Conservation (phyloP, 2,797 vertebrate species). For the Avahi laniger region DNA sequence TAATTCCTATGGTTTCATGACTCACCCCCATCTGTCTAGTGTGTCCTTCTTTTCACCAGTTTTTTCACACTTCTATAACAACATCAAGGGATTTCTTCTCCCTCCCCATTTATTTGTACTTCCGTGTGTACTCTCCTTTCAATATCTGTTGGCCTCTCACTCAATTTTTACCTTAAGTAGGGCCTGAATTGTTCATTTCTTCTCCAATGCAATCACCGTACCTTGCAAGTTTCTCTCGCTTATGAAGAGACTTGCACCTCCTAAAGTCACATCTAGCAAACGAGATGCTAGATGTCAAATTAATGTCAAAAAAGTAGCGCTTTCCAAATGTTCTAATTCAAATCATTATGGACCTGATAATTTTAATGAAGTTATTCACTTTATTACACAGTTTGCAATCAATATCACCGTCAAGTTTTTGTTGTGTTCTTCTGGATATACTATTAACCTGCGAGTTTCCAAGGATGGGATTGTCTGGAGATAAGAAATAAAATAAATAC, state of each 20-base stretch:
- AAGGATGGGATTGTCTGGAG: neutral
- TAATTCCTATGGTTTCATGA: constrained; percentile 1
- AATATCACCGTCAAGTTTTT: neutral
- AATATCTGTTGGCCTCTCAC: neutral
- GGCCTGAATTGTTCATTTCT: neutral
- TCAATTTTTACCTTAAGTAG: neutral
- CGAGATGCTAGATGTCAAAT: neutral
- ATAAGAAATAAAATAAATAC: neutral
- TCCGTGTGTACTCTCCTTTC: neutral
- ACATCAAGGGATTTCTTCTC: neutral
- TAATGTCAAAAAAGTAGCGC: neutral
- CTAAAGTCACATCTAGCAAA: neutral
- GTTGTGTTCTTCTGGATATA: neutral
- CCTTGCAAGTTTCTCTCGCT: neutral
- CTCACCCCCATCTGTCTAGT: neutral
- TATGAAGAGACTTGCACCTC: neutral
- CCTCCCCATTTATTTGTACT: neutral
- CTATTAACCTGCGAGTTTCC: neutral
- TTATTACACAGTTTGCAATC: neutral
- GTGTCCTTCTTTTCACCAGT: neutral
- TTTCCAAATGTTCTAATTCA: neutral
- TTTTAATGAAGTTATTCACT: neutral
- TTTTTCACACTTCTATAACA: neutral
- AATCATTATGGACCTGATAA: neutral
- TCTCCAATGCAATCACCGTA: too few species aligned